Evolutionary conservation across 2,797 vertebrate species (phyloP), one percentile per base, ranked within the genome.

Genomic region (Champsocephalus gunnari): DNA sequence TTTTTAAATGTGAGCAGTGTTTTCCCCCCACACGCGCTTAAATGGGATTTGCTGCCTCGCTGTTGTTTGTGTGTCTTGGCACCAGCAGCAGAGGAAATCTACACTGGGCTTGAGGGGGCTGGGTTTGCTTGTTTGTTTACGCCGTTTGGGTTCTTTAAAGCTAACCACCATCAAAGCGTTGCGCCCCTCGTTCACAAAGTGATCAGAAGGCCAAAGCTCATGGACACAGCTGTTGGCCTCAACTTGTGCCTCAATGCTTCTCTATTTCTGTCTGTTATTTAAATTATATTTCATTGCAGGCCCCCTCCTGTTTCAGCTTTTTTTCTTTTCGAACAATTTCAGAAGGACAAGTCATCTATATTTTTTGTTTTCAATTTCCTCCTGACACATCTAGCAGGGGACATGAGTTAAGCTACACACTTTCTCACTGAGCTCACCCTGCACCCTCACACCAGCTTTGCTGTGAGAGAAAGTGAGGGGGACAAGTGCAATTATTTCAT

Each of bases 1-100:
- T 84, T 86, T 91, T 84, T 80, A 86, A 85, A 83, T 82, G 81
- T 73, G 75, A 75, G 71, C 54, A n/a, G 70, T 76, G 74, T 77
- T 87, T 84, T 83, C 74, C 71, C 76, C 80, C 73, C 85, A 85
- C 87, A 78, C 14, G 21, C 57, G 82, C 75, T 89, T 89, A 79
- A 85, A 89, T 90, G 73, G 79, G 81, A 90, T 87, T 82, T 84
- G 80, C 69, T 66, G 76, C 68, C 9, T 34, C 53, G 28, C 71
- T 83, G 79, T 74, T 85, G 83, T 85, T 84, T 89, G 87, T 89
- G 85, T 88, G 82, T 78, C 89, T 91, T 91, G 83, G 92, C 86
- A 90, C 75, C 47, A 58, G 74, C 71, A 77, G 80, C 80, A 84
- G 79, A 86, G 77, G 85, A 85, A 86, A 84, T 85, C 71, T 79